These are phyloP conservation scores for Drosophila pallidifrons DNA, from an alignment of 1,140 invertebrate species.

Conservation along the genomic window DNA sequence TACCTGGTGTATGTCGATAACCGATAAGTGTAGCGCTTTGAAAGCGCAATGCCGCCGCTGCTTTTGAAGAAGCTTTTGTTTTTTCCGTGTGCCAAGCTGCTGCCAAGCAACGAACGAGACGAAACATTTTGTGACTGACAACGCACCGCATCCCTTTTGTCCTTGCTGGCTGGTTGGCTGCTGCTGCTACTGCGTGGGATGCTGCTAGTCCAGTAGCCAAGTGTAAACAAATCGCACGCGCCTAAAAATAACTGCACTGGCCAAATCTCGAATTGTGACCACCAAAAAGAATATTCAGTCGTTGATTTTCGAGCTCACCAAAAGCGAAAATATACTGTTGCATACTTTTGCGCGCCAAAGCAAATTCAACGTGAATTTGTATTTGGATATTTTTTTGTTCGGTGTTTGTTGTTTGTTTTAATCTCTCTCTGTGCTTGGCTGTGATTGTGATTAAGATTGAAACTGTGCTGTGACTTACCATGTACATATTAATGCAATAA, in stretches of 20 bases:
- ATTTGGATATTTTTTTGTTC: neutral
- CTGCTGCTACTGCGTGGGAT: neutral
- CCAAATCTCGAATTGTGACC: too few relatives aligned
- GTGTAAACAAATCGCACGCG: slow-evolving; percentile 52
- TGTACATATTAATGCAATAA: slow-evolving; percentile 1
- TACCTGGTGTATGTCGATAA: neutral
- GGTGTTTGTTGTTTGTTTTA: neutral
- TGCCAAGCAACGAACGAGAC: neutral
- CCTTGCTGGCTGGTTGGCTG: neutral
- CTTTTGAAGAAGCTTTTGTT: slow-evolving; percentile 24
- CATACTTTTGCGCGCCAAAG: slow-evolving; percentile 47
- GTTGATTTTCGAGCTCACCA: too few relatives aligned
- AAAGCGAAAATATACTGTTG: slow-evolving; percentile 13
- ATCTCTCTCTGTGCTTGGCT: too few relatives aligned
- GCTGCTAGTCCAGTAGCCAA: slow-evolving; percentile 22
- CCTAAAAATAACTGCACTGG: slow-evolving; percentile 10
- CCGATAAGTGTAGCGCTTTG: slow-evolving; percentile 14
- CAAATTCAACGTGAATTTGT: slow-evolving; percentile 1
- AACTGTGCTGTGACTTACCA: too few relatives aligned
- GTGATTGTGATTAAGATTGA: too few relatives aligned
- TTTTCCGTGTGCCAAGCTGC: neutral
- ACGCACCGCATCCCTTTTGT: slow-evolving; percentile 36
- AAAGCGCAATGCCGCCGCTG: slow-evolving; percentile 21
- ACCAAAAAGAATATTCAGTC: too few relatives aligned
- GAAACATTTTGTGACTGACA: slow-evolving; percentile 17